Percentiles rank a stretch among this genome's conserved stretches.
Conservation (phyloP, 1,140 invertebrate genomes). For the Sitobion miscanthi region DNA sequence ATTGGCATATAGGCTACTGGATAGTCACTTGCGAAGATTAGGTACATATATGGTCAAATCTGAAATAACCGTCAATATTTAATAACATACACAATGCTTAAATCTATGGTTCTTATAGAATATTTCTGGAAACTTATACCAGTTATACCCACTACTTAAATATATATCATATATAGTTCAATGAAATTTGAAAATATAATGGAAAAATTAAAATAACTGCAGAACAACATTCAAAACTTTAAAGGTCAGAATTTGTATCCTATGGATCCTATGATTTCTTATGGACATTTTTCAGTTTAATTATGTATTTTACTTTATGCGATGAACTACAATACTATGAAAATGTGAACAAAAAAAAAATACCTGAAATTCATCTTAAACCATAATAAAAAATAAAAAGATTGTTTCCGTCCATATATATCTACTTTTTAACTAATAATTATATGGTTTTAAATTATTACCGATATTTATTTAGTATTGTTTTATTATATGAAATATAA, state of each 20-base stretch:
- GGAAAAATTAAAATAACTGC: too few species aligned
- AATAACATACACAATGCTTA: not conserved
- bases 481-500: not conserved
- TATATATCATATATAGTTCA: not conserved
- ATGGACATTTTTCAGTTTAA: too few species aligned
- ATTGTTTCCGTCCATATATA: not conserved
- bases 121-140: not conserved
- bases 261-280: too few species aligned
- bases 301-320: too few species aligned
- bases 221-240: too few species aligned
- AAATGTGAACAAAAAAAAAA: not conserved
- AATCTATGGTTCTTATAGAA: not conserved
- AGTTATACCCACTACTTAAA: not conserved
- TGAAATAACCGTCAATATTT: not conserved
- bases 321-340: too few species aligned
- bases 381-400: not conserved
- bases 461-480: not conserved
- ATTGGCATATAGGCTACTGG: not conserved
- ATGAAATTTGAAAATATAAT: not conserved
- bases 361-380: not conserved
- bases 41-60: not conserved
- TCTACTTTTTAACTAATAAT: too few species aligned
- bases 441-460: too few species aligned
- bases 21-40: not conserved
- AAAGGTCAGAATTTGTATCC: too few species aligned